phyloP scores from a whole-genome alignment of 1,140 invertebrate genomes.

The Meloidogyne floridensis region DNA sequence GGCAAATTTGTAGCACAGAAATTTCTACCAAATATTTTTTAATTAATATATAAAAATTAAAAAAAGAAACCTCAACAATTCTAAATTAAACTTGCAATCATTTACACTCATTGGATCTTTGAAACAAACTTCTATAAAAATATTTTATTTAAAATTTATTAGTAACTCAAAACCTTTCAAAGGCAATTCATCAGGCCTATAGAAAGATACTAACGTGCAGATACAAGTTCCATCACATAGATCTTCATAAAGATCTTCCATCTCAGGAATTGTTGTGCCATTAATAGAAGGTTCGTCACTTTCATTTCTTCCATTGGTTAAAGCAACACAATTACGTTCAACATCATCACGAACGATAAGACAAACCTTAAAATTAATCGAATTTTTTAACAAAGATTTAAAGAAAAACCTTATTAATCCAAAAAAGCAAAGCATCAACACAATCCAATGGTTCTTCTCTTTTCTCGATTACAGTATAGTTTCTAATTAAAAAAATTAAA shows the following conservation, averaged over 20 bases:
- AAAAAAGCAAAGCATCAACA: slow-evolving; percentile 79
- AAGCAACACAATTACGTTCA: slow-evolving; percentile 44
- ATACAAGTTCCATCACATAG: slow-evolving; percentile 88
- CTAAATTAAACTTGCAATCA: slow-evolving; percentile 90
- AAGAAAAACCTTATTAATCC: slow-evolving; percentile 58
- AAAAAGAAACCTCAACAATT: slow-evolving; percentile 74
- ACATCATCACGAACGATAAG: slow-evolving; percentile 64
- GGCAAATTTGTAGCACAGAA: slow-evolving; percentile 83
- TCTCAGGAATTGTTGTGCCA: slow-evolving; percentile 63
- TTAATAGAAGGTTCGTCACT: slow-evolving; percentile 24
- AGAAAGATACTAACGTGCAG: slow-evolving; percentile 85
- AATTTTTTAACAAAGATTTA: not conserved
- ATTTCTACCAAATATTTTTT: slow-evolving; percentile 60
- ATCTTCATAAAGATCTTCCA: slow-evolving; percentile 74
- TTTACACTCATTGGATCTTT: slow-evolving; percentile 72
- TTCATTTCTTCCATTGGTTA: slow-evolving; percentile 26
- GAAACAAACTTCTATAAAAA: slow-evolving; percentile 68
- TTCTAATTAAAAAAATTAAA: not conserved
- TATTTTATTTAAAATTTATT: not conserved
- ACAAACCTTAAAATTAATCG: slow-evolving; percentile 40
- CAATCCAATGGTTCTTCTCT: slow-evolving; percentile 74
- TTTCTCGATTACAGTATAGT: slow-evolving; percentile 68
- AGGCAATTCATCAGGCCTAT: slow-evolving; percentile 84
- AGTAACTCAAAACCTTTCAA: slow-evolving; percentile 69
- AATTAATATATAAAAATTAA: slow-evolving; percentile 4